These are phyloP conservation scores for Diogma glabrata DNA, from an alignment of 2,888 invertebrate species.

Conservation along the genomic window DNA sequence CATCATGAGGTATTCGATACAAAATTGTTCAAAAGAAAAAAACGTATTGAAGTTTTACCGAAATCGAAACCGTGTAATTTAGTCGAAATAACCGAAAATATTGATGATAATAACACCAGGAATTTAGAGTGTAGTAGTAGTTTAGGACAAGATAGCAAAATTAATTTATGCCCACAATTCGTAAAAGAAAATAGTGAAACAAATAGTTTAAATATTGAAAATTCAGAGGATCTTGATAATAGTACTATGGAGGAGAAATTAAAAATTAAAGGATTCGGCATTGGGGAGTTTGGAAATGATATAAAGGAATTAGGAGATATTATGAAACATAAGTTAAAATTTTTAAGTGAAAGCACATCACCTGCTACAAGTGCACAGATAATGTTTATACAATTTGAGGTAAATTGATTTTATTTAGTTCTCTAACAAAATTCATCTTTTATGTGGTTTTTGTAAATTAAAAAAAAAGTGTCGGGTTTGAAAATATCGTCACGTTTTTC, in stretches of 20 bases:
- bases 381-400: conserved; percentile 50
- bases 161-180: conserved; percentile 21
- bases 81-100: conserved; percentile 9
- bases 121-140: neutral
- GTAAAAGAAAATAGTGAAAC: conserved; percentile 23
- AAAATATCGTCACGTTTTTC: too few relatives aligned
- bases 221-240: neutral
- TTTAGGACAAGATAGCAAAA: conserved; percentile 1
- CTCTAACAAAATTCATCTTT: neutral
- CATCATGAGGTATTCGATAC: conserved; percentile 25
- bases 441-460: too few relatives aligned
- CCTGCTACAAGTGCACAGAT: conserved; percentile 44
- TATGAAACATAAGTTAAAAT: conserved; percentile 45
- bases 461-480: too few relatives aligned
- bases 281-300: too few relatives aligned
- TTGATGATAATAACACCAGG: neutral
- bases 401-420: conserved; percentile 23
- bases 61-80: conserved; percentile 21
- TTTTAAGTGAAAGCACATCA: conserved; percentile 44
- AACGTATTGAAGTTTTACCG: conserved; percentile 39
- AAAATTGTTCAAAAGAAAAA: conserved; percentile 44
- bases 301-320: conserved; percentile 36
- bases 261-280: too few relatives aligned
- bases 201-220: neutral
- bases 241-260: neutral